These are phyloP conservation scores for Lagenorhynchus albirostris DNA, from an alignment of 2,113 vertebrate genomes.

Conservation along the genomic window DNA sequence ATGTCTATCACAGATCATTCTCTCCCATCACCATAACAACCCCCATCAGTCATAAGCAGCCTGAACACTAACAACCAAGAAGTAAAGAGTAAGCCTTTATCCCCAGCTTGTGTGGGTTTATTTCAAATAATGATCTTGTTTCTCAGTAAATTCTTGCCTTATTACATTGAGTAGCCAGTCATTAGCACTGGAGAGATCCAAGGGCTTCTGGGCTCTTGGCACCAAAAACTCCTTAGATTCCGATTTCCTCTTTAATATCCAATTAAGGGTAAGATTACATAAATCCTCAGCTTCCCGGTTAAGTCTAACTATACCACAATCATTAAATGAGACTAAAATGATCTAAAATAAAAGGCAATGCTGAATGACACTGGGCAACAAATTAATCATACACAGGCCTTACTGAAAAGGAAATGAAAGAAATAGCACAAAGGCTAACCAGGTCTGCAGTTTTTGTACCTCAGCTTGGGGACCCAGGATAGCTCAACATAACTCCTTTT, in stretches of 20 bases:
- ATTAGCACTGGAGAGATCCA: not conserved
- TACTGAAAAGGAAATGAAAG: not conserved
- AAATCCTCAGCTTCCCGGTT: not conserved
- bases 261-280: not conserved
- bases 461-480: not conserved
- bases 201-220: not conserved
- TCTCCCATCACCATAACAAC: constrained; percentile 2
- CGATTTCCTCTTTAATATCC: not conserved
- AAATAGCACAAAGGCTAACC: not conserved
- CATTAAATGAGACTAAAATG: not conserved
- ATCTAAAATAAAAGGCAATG: not conserved
- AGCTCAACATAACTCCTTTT: not conserved
- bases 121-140: not conserved
- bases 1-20: not conserved
- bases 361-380: not conserved
- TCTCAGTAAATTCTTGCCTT: not conserved
- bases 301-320: not conserved
- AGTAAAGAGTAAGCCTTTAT: constrained; percentile 3
- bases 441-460: not conserved
- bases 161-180: not conserved
- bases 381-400: not conserved
- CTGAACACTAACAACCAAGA: not conserved
- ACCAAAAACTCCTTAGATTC: not conserved
- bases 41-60: not conserved
- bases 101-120: not conserved